Conservation (phyloP, 1,140 invertebrate species). For the Hestina assimilis region DNA sequence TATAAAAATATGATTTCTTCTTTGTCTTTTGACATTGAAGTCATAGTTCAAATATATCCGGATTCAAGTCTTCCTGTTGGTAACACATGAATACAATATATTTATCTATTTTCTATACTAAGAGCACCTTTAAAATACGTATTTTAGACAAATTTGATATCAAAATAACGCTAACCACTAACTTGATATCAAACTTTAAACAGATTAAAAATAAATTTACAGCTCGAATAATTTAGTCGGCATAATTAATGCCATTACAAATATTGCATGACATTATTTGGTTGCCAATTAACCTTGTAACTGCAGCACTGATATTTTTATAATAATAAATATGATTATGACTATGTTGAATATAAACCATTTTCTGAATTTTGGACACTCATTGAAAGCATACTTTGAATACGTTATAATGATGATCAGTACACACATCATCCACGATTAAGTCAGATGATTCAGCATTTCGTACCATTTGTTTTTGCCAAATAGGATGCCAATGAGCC, state of each 20-base stretch:
- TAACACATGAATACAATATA: conserved; percentile 28
- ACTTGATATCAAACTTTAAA: not conserved
- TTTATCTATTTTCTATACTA: no score
- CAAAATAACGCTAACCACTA: conserved; percentile 6
- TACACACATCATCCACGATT: no score
- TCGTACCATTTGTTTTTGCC: conserved; percentile 3
- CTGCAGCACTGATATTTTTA: conserved; percentile 1
- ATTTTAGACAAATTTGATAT: not conserved
- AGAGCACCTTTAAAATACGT: no score
- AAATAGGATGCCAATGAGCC: conserved; percentile 10
- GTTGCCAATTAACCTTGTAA: conserved; percentile 20
- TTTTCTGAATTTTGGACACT: no score
- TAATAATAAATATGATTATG: conserved; percentile 6
- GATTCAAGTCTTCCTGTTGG: conserved; percentile 37
- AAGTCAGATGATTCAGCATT: conserved; percentile 10
- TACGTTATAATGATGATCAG: no score
- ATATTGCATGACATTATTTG: conserved; percentile 20
- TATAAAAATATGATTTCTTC: conserved; percentile 39
- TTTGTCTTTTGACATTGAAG: conserved; percentile 55
- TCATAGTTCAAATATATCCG: conserved; percentile 45
- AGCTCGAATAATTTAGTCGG: conserved; percentile 2
- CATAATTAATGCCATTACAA: conserved; percentile 16
- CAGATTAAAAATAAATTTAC: conserved; percentile 12
- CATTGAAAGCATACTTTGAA: no score
- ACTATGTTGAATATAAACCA: not conserved